Conservation (phyloP, 2,797 vertebrate species). For the Macroramphosus scolopax region DNA sequence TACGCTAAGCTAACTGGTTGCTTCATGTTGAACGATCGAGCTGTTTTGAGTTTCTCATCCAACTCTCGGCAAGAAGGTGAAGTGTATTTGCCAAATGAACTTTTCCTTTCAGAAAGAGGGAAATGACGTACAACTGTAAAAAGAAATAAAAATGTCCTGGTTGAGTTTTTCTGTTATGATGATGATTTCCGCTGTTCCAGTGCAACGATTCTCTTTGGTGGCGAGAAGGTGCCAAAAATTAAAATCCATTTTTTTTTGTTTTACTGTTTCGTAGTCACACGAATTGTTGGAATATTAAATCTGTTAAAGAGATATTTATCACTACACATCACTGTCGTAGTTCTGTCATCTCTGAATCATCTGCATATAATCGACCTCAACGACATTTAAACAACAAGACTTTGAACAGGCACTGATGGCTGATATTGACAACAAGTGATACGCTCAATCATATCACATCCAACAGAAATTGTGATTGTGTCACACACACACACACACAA, state of each 20-base stretch:
- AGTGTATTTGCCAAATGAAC: too few relatives aligned
- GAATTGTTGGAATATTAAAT: conserved; percentile 28
- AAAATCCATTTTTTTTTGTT: conserved; percentile 37
- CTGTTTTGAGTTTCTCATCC: too few relatives aligned
- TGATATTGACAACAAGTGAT: too few relatives aligned
- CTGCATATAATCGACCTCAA: too few relatives aligned
- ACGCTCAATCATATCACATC: conserved; percentile 32
- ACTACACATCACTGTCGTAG: conserved; percentile 28
- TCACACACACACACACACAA: too few relatives aligned
- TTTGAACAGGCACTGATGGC: too few relatives aligned
- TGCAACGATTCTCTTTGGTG: conserved; percentile 15
- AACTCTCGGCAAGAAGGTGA: too few relatives aligned
- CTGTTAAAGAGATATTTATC: conserved; percentile 31
- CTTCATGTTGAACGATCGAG: too few relatives aligned
- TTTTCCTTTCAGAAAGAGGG: neutral
- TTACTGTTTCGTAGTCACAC: conserved; percentile 39
- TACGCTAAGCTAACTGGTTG: too few relatives aligned
- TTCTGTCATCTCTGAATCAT: too few relatives aligned
- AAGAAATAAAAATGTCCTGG: conserved; percentile 1
- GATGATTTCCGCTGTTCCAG: conserved; percentile 13
- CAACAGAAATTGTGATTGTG: conserved; percentile 43
- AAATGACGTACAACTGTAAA: neutral
- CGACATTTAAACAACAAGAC: too few relatives aligned
- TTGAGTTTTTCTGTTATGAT: too few relatives aligned
- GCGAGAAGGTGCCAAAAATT: conserved; percentile 61